Evolutionary conservation across 1,140 invertebrate species (phyloP).

Genomic region (Aculops lycopersici): DNA sequence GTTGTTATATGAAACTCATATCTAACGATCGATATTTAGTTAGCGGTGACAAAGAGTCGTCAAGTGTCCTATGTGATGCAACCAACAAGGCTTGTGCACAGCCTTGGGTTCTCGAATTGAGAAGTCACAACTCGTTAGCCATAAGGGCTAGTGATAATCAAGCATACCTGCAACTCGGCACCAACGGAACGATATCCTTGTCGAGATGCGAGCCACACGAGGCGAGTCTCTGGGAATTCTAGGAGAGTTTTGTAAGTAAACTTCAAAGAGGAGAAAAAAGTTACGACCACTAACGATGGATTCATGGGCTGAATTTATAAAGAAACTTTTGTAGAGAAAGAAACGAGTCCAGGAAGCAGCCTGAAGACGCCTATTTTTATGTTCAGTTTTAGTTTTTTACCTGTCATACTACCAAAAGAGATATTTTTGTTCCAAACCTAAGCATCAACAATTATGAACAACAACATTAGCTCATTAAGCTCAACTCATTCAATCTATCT

Average conservation of each 20-base stretch:
- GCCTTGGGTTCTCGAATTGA: conserved; percentile 7
- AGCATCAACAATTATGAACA: too few species aligned
- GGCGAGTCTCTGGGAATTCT: conserved; percentile 10
- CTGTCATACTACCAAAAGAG: too few species aligned
- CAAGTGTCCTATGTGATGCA: conserved; percentile 5
- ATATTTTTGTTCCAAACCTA: too few species aligned
- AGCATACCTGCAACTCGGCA: conserved; percentile 7
- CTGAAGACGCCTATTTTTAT: too few species aligned
- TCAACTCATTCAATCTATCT: too few species aligned
- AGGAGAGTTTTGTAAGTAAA: too few species aligned
- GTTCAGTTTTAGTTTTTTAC: too few species aligned
- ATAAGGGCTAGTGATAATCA: conserved; percentile 5
- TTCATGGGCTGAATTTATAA: too few species aligned
- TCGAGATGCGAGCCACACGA: conserved; percentile 2
- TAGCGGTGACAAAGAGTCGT: conserved; percentile 3
- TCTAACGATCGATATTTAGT: conserved; percentile 8
- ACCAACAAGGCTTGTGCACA: conserved; percentile 5
- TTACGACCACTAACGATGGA: conserved; percentile 4
- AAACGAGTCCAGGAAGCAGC: too few species aligned
- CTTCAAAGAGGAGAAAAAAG: conserved; percentile 2
- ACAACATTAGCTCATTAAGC: too few species aligned
- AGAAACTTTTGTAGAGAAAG: too few species aligned
- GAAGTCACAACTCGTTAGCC: conserved; percentile 4
- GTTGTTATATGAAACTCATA: conserved; percentile 8
- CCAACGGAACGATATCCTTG: conserved; percentile 6